Conservation (phyloP, 2,797 vertebrate species). For the Gambusia yucatana region DNA sequence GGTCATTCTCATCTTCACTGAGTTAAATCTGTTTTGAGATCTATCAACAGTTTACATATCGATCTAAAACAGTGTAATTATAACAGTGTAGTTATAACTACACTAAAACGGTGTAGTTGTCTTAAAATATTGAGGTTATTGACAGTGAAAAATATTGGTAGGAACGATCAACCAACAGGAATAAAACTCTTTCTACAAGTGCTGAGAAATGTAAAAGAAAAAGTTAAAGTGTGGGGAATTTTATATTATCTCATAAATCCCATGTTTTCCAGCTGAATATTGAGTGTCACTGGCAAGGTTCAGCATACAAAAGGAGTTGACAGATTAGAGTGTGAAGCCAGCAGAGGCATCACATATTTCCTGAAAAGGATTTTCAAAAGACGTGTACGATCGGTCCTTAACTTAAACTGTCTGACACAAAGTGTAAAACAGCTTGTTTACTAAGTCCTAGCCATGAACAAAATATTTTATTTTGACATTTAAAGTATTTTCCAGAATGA, state of each 20-base stretch:
- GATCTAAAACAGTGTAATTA: neutral
- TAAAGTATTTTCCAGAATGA: neutral
- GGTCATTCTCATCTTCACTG: neutral
- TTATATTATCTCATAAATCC: neutral
- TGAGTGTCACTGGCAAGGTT: neutral
- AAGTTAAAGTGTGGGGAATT: neutral
- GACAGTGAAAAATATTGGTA: too few relatives aligned
- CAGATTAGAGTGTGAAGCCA: conserved; percentile 16
- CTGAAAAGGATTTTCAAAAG: conserved; percentile 33
- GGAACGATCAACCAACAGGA: neutral
- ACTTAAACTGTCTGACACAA: neutral
- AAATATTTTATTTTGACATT: neutral
- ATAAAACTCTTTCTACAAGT: neutral
- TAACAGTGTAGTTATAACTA: too few relatives aligned
- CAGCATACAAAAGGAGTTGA: neutral
- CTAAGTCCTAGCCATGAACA: neutral
- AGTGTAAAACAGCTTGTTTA: neutral
- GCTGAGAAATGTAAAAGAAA: neutral
- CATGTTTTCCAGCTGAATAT: neutral
- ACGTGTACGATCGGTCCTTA: neutral
- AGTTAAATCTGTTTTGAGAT: neutral
- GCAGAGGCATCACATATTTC: neutral
- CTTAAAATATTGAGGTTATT: neutral
- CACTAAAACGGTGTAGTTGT: neutral
- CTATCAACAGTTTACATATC: too few relatives aligned